Evolutionary conservation across 2,797 vertebrate species (phyloP).

Genomic region (Cheirogaleus major): DNA sequence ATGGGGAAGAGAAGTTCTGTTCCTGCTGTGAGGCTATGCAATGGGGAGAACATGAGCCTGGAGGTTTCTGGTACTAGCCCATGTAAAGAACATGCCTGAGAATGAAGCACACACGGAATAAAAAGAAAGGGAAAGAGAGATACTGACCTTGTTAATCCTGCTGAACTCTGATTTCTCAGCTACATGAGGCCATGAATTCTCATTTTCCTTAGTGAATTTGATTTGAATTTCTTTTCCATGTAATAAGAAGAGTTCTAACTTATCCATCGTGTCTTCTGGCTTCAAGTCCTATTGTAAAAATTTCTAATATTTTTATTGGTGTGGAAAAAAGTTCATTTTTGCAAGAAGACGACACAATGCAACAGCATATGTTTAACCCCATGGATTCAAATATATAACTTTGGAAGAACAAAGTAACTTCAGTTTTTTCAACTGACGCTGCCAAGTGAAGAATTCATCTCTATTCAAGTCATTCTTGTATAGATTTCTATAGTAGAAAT

Average conservation of each 20-base stretch:
- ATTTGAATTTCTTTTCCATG: conserved; percentile 59
- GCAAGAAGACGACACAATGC: background rate
- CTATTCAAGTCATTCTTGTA: background rate
- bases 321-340: conserved; percentile 47
- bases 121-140: background rate
- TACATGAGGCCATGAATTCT: conserved; percentile 28
- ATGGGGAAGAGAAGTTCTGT: background rate
- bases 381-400: background rate
- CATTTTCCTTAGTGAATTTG: conserved; percentile 50
- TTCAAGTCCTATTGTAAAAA: conserved; percentile 50
- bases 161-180: conserved; percentile 33
- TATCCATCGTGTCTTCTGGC: conserved; percentile 16
- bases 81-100: background rate
- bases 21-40: background rate
- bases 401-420: background rate
- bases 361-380: background rate
- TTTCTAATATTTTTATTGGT: conserved; percentile 41
- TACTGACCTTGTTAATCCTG: background rate
- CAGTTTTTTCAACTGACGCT: background rate
- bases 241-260: conserved; percentile 45
- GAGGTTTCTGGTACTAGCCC: background rate
- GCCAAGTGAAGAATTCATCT: background rate
- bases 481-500: background rate
- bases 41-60: background rate
- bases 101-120: background rate